These are phyloP conservation scores for Sisyra nigra DNA, from an alignment of 2,888 invertebrate genomes.

Conservation along the genomic window DNA sequence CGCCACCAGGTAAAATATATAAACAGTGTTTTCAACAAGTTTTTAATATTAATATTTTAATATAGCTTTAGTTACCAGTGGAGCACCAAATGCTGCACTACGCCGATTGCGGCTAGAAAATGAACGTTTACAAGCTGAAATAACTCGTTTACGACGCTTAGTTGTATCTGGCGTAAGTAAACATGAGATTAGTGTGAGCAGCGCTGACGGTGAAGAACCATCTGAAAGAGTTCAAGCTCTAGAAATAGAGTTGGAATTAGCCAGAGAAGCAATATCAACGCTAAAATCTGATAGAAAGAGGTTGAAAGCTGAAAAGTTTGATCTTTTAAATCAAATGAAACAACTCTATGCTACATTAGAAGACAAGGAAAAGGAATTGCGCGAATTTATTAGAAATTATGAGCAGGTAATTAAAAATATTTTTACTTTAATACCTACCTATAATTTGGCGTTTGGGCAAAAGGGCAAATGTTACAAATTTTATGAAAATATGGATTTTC, in stretches of 20 bases:
- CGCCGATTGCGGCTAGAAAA: conserved; percentile 56
- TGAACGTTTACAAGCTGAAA: conserved; percentile 56
- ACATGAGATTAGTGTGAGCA: conserved; percentile 37
- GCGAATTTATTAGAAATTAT: conserved; percentile 88
- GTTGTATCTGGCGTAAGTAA: conserved; percentile 45
- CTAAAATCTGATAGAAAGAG: conserved; percentile 81
- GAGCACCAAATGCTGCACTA: conserved; percentile 31
- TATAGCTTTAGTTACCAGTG: not conserved
- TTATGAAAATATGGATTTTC: no score
- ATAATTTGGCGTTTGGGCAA: not conserved
- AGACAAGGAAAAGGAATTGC: conserved; percentile 83
- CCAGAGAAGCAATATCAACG: conserved; percentile 63
- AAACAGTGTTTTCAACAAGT: no score
- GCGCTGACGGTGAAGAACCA: conserved; percentile 33
- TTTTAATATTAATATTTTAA: no score
- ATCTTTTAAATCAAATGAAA: conserved; percentile 86
- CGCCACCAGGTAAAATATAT: no score
- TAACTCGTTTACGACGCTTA: conserved; percentile 48
- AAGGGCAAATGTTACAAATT: no score
- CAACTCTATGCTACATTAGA: conserved; percentile 86
- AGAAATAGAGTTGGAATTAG: conserved; percentile 53
- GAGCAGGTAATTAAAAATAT: conserved; percentile 52
- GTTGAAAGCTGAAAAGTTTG: conserved; percentile 84
- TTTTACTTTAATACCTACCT: not conserved
- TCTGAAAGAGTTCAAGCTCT: conserved; percentile 26